Base-by-base conservation (phyloP, 2,888 invertebrate genomes). In the Phaonia tiefii region DNA sequence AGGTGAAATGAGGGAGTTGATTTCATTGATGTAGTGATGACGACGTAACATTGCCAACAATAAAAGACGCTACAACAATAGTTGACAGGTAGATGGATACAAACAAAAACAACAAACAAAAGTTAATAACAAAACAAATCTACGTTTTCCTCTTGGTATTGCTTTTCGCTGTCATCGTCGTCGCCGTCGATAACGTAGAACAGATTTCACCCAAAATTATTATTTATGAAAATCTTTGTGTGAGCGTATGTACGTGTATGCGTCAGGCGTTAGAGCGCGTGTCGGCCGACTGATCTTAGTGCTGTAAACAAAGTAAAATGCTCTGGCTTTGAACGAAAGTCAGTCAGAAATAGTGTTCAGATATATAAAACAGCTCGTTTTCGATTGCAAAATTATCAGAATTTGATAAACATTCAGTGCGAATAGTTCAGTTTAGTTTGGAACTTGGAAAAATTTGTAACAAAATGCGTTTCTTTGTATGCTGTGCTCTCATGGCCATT, bases 381-480 rank as follows among this genome's bases (percentile, higher is more conserved):
- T 2, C 42, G 58, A 37, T 70, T 66, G 65, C 37, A 71, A 80
- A 70, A 74, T 7, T 42, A 80, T 58, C 80, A 80, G 80, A 80
- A 77, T 74, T 25, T 26, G 51, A 71, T 60, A 58, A n/a, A 71
- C 31, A 25, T 56, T 75, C 71, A 56, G 1, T 15, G 75, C 70
- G 79, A 72, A 60, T 46, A 76, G 70, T 65, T 79, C 26, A 70
- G 20, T 58, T 56, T 13, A 17, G 13, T 46, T 20, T 13, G 25
- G 2, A 58, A 77, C 39, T 10, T 37, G 25, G 37, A 58, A 54
- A 2, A 77, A 15, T 22, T 25, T 22, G 42, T 25, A 26, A 2
- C 8, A 74, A 73, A 77, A 86, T 86, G 86, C 86, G 83, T 77
- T 77, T 83, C 65, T 39, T 84, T 8, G 66, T 84, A 42, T 78